Base-by-base conservation (phyloP, 2,888 invertebrate genomes). In the Micoletzkya japonica region DNA sequence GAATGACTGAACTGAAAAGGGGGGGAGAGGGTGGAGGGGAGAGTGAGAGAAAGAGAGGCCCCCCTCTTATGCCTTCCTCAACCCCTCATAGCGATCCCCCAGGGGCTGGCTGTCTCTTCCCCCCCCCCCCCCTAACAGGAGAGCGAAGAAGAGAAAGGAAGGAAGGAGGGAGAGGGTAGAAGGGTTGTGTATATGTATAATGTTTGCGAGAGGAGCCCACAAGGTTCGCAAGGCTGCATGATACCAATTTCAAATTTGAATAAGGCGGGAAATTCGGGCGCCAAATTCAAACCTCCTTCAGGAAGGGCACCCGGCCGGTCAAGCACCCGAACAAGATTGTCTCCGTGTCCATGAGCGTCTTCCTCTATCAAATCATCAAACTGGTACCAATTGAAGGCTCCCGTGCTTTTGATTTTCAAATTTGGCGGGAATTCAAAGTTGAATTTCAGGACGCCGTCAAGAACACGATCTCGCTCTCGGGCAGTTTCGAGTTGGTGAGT, bases 401-500 rank as follows among this genome's bases (percentile, higher is more conserved):
- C n/a, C n/a, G 14, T 24, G 6, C 14, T 6, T 52, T 6, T 24
- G 6, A 17, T 10, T 39, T 17, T 7, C 17, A 17, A 6, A 39
- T 39, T 10, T 10, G 52, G 52, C 52, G 44, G 4, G 44, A 39
- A 70, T 58, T n/a, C n/a, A 32, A 24, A 39, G 6, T 37, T 44
- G 20, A 17, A 17, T 4, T 60, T 72, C 77, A 84, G 84, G 85
- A 85, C 72, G 83, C 83, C 67, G 83, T 82, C 61, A 82, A 83
- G 70, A 85, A 85, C 76, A 85, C 85, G 49, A 85, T 85, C 71
- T 76, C 74, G 37, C 76, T 85, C 34, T 82, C 83, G 32, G 85
- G 85, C 63, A 82, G 81, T 70, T 85, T 85, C 64, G 85, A 85
- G 58, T 71, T 85, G 81, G 85, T 85, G 63, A 76, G 83, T 79